phyloP scores from a whole-genome alignment of 1,140 invertebrate species.

The Tribolium madens region DNA sequence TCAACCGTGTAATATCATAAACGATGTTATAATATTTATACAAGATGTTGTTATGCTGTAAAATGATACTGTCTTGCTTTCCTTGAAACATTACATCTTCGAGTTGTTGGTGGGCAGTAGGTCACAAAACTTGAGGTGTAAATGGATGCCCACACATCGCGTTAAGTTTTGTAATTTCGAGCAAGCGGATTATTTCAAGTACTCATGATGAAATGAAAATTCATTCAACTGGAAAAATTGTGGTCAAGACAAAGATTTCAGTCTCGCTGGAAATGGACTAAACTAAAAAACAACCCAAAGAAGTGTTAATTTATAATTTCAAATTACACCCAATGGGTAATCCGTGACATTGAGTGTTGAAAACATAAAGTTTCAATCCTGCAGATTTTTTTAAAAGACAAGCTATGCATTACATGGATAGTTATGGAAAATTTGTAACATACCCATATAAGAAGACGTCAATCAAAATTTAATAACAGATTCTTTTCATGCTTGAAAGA shows the following conservation, averaged over 20 bases:
- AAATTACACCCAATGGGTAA: too few species aligned
- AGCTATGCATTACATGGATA: background rate
- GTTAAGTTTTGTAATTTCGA: background rate
- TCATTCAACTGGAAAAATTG: background rate
- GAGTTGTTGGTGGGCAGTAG: background rate
- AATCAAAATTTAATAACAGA: background rate
- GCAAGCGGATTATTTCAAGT: background rate
- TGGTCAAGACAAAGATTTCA: background rate
- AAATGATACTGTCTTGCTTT: slow-evolving; percentile 4
- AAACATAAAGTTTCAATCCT: too few species aligned
- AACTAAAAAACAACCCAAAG: too few species aligned
- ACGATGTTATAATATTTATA: background rate
- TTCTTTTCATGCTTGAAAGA: background rate
- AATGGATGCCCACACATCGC: slow-evolving; percentile 16
- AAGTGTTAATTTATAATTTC: background rate
- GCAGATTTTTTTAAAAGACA: background rate
- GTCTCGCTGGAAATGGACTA: background rate
- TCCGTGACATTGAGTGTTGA: too few species aligned
- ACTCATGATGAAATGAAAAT: background rate
- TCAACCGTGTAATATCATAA: background rate
- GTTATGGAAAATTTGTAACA: background rate
- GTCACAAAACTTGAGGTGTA: background rate
- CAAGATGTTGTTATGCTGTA: background rate
- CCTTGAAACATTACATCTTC: slow-evolving; percentile 23
- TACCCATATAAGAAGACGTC: background rate